Evolutionary conservation across 2,113 vertebrate species (phyloP).

Genomic region (Engraulis encrasicolus): DNA sequence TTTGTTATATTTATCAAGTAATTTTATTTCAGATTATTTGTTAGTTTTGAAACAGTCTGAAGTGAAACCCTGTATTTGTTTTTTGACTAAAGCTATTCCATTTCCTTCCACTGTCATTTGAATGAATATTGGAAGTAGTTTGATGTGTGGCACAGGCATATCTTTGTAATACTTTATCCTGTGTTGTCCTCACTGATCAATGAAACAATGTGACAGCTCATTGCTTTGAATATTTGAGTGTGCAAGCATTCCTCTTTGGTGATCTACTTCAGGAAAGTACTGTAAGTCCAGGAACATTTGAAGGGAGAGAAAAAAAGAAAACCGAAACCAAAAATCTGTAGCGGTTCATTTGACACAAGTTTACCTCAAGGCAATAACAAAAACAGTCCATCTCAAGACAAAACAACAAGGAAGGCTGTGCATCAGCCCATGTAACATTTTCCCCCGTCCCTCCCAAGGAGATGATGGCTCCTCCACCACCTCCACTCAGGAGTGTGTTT

Average conservation of each 20-base stretch:
- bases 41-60: background rate
- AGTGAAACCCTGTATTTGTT: conserved; percentile 14
- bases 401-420: background rate
- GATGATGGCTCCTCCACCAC: background rate
- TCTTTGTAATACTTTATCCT: background rate
- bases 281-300: too few relatives aligned
- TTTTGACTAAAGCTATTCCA: background rate
- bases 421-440: background rate
- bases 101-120: background rate
- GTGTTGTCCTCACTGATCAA: background rate
- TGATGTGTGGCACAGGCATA: too few relatives aligned
- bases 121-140: background rate
- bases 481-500: background rate
- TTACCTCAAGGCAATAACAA: background rate
- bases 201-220: background rate
- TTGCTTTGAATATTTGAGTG: background rate
- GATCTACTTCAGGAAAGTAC: background rate
- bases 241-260: background rate
- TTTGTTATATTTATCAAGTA: background rate
- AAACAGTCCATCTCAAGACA: background rate
- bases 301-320: background rate
- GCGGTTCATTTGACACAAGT: background rate
- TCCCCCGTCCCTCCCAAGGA: background rate
- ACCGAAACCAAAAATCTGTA: background rate
- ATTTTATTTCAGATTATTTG: background rate